These are phyloP conservation scores for Odocoileus hemionus DNA, from an alignment of 2,113 vertebrate species.

Conservation along the genomic window DNA sequence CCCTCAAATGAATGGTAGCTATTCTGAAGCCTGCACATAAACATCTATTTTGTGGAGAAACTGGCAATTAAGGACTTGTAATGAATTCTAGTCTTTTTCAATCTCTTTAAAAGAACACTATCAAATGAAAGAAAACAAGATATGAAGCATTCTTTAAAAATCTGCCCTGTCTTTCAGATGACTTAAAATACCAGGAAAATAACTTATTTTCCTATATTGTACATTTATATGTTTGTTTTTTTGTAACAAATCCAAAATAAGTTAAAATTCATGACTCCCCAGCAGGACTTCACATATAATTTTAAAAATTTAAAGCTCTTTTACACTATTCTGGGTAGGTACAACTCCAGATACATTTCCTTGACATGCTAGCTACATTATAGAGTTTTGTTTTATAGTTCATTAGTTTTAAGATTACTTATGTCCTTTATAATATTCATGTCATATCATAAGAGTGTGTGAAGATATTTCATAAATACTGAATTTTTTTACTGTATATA, in stretches of 20 bases:
- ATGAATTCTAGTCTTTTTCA: constrained; percentile 63
- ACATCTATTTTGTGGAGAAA: constrained; percentile 72
- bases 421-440: background rate
- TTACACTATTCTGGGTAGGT: background rate
- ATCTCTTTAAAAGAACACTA: constrained; percentile 52
- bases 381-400: background rate
- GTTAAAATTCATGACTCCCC: background rate
- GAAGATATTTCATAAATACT: background rate
- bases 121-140: background rate
- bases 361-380: background rate
- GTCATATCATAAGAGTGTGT: background rate
- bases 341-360: background rate
- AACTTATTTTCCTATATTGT: constrained; percentile 1
- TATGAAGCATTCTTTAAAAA: constrained; percentile 16
- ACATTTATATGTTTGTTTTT: background rate
- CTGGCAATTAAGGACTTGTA: constrained; percentile 68
- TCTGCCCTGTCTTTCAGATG: constrained; percentile 12
- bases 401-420: background rate
- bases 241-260: background rate
- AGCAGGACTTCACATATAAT: background rate
- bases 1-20: constrained; percentile 53
- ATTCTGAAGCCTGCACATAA: constrained; percentile 55
- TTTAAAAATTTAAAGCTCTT: background rate
- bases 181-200: constrained; percentile 19
- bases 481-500: background rate